Conservation (phyloP, 2,797 vertebrate genomes). For the Macrochelys suwanniensis region DNA sequence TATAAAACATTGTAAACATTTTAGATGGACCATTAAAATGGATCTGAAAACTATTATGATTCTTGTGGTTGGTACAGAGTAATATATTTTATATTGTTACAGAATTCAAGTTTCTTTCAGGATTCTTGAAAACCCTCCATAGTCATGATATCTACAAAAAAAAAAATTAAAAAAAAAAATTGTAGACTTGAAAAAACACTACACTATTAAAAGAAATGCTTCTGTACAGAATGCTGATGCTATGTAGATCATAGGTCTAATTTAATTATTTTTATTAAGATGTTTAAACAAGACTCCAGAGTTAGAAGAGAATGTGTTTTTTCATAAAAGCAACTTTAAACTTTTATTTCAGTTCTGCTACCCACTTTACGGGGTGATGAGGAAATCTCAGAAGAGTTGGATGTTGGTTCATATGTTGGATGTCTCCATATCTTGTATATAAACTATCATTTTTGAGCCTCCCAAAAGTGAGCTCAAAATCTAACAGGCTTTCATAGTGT, state of each 20-base stretch:
- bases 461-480: not conserved
- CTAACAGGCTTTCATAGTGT: not conserved
- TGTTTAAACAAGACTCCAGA: not conserved
- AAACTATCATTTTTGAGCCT: not conserved
- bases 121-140: not conserved
- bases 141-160: not conserved
- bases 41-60: not conserved
- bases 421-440: too few relatives aligned
- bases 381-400: not conserved
- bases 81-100: not conserved
- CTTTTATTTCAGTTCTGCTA: not conserved
- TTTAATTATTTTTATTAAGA: not conserved
- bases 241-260: not conserved
- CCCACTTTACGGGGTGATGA: not conserved
- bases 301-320: not conserved
- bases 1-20: not conserved
- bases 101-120: not conserved
- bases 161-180: not conserved
- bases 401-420: not conserved
- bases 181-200: not conserved
- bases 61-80: not conserved
- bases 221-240: not conserved
- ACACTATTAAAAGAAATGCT: not conserved
- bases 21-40: not conserved
- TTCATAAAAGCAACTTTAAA: not conserved